Base-by-base conservation (phyloP, 2,113 vertebrate species). In the Dinomys branickii region DNA sequence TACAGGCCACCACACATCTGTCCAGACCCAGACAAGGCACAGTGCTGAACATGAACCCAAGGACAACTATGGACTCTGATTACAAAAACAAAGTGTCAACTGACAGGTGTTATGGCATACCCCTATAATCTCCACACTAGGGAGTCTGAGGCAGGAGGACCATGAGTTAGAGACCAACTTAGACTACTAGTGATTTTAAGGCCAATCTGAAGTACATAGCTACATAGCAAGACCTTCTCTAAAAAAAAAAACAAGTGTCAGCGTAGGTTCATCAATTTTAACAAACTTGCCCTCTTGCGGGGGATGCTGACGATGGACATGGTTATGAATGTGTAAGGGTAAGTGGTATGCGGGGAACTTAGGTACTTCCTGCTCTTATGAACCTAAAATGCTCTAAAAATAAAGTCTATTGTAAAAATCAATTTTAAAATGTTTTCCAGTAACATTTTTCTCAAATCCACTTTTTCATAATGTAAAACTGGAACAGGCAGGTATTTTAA, bases 371-470 rank as follows among this genome's bases (percentile, higher is more conserved):
- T 26, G 10, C 58, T 59, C 84, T 8, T 8, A 30, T 73, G n/a
- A 88, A 81, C 19, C n/a, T 83, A 75, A 75, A 83, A 65, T 38
- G 28, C 8, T 83, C 65, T 56, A 41, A 87, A 78, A 93, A 33
- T 35, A 47, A 47, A 69, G 5, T 67, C 10, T 58, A 47, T 4
- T 77, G 56, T 30, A 82, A 75, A 93, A 88, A 16, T 58, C 44
- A 80, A 35, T 35, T 41, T 26, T 59, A 63, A 81, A 94, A 5
- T 77, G 94, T 88, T 67, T 78, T 71, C 26, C 58, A 89, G 16
- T 47, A 65, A 12, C 54, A 83, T 58, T 97, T 94, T 97, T 82
- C 44, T 88, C 47, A 86, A 83, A 93, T 35, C 44, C 1, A 41
- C 67, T 52, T 91, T 83, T 75, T 38, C 41, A 56, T 88, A 35